Evolutionary conservation across 2,888 invertebrate species (phyloP).

Genomic region (Parnassius glacialis): DNA sequence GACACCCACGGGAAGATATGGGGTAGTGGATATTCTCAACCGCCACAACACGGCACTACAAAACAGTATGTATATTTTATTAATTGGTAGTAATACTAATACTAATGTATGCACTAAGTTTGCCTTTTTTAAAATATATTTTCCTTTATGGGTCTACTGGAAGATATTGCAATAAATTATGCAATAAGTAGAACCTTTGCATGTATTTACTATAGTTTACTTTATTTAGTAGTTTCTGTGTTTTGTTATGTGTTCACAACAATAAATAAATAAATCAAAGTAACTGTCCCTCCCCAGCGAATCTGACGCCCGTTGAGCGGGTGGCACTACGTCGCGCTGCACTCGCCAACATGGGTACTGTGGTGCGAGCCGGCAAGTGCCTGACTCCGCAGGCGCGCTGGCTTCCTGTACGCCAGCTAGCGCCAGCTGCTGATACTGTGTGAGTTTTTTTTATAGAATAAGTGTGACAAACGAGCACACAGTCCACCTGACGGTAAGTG

Average conservation of each 20-base stretch:
- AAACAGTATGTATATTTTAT: too few relatives aligned
- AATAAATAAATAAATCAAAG: neutral
- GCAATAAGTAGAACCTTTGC: too few relatives aligned
- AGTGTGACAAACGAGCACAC: too few relatives aligned
- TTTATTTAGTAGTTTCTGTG: neutral
- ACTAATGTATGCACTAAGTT: neutral
- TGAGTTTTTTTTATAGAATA: slow-evolving; percentile 37
- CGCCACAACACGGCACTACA: too few relatives aligned
- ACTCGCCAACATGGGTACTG: slow-evolving; percentile 46
- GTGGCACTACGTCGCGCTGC: slow-evolving; percentile 44
- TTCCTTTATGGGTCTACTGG: too few relatives aligned
- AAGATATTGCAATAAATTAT: too few relatives aligned
- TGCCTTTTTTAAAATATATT: too few relatives aligned
- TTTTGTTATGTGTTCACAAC: too few relatives aligned
- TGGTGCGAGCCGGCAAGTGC: slow-evolving; percentile 80
- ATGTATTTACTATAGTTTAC: neutral
- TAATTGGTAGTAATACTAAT: neutral
- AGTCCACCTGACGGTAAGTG: too few relatives aligned
- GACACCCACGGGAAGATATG: too few relatives aligned
- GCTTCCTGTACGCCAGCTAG: slow-evolving; percentile 86
- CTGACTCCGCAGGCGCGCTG: slow-evolving; percentile 87
- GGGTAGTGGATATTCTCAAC: too few relatives aligned
- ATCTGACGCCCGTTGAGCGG: slow-evolving; percentile 45
- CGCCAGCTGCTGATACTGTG: slow-evolving; percentile 85
- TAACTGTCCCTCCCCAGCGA: slow-evolving; percentile 43